Conservation (phyloP, 1,140 invertebrate species). For the Anoplolepis gracilipes region DNA sequence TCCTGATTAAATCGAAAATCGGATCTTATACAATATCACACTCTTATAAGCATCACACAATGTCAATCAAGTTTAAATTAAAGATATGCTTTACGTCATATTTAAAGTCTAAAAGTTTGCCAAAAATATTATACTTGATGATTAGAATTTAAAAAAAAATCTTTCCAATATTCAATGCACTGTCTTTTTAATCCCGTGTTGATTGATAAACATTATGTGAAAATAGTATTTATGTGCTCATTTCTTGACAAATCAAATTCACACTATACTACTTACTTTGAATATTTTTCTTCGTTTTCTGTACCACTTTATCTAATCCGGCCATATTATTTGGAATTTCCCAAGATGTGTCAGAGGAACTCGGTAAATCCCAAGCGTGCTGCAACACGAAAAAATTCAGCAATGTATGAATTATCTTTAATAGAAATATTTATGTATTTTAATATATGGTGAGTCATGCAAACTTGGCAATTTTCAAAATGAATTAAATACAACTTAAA, state of each 20-base stretch:
- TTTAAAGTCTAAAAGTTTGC: neutral
- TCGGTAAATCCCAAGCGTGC: conserved; percentile 88
- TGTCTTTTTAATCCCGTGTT: neutral
- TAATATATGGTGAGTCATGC: no score
- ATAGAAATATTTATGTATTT: neutral
- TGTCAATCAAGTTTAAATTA: neutral
- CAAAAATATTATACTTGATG: neutral
- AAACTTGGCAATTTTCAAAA: no score
- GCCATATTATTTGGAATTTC: conserved; percentile 86
- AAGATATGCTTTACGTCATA: neutral
- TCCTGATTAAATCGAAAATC: neutral
- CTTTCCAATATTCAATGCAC: neutral
- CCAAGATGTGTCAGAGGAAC: conserved; percentile 81
- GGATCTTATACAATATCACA: neutral
- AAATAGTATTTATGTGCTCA: neutral
- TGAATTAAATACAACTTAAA: no score
- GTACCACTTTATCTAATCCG: conserved; percentile 87
- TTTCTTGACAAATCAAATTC: neutral
- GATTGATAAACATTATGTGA: neutral
- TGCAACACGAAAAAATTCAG: conserved; percentile 77
- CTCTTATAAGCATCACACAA: neutral
- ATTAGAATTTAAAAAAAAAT: neutral
- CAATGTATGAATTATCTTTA: neutral
- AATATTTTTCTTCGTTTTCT: conserved; percentile 77
- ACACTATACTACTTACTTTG: conserved; percentile 80